phyloP scores from a whole-genome alignment of 1,140 invertebrate species.

The Drosophila setifemur region DNA sequence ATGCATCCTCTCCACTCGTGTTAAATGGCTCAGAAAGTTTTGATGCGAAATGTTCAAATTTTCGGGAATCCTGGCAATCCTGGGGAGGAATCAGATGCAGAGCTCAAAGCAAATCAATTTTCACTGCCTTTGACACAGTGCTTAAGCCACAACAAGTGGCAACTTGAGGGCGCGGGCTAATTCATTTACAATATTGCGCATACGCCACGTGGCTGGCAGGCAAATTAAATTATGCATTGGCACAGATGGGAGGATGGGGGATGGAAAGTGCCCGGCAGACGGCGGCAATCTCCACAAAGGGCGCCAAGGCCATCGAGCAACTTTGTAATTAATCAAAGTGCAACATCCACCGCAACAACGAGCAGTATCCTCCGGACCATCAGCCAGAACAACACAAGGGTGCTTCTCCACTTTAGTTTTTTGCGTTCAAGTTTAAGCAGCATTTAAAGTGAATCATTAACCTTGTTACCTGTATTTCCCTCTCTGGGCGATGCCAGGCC shows the following conservation, averaged over 20 bases:
- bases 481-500: neutral
- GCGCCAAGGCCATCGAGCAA: slow-evolving; percentile 19
- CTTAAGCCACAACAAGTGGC: slow-evolving; percentile 7
- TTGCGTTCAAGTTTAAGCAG: slow-evolving; percentile 43
- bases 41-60: neutral
- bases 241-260: too few species aligned
- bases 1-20: neutral
- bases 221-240: slow-evolving; percentile 67
- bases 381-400: slow-evolving; percentile 5
- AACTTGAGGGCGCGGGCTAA: slow-evolving; percentile 28
- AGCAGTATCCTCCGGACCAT: slow-evolving; percentile 9
- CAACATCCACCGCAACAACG: slow-evolving; percentile 36
- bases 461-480: slow-evolving; percentile 50
- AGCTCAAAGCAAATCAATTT: slow-evolving; percentile 29
- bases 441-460: slow-evolving; percentile 74
- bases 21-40: neutral
- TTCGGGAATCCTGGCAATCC: neutral
- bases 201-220: slow-evolving; percentile 46
- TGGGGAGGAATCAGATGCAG: neutral
- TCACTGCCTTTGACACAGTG: neutral
- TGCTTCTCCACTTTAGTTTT: neutral
- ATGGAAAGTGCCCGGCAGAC: slow-evolving; percentile 8
- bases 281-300: slow-evolving; percentile 36
- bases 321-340: slow-evolving; percentile 76
- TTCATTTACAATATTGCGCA: slow-evolving; percentile 64